Percentiles rank a stretch among this genome's conserved stretches.
Conservation (phyloP, 53 echinoderm and acorn worm species). For the Apostichopus leukothele region DNA sequence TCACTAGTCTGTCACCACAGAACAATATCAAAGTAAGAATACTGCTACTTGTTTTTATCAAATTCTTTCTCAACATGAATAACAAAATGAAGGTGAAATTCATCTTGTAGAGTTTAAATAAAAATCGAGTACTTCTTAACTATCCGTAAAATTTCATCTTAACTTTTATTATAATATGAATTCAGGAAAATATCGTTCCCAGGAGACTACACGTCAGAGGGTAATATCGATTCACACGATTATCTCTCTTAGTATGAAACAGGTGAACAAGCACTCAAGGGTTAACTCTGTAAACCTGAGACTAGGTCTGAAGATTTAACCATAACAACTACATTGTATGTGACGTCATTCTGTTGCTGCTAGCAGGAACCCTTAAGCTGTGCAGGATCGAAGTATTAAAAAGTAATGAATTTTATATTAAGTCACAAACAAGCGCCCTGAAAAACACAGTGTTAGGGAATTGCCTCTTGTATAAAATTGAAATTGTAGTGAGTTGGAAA, state of each 20-base stretch:
- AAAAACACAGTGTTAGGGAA: too few relatives aligned
- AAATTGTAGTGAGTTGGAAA: too few relatives aligned
- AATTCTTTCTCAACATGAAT: too few relatives aligned
- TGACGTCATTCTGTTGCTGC: conserved; percentile 3
- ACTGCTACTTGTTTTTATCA: too few relatives aligned
- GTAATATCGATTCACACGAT: conserved; percentile 12
- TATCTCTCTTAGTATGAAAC: conserved; percentile 23
- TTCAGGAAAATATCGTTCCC: neutral
- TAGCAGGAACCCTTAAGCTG: neutral
- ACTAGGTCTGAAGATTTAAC: neutral
- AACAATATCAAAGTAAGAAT: too few relatives aligned
- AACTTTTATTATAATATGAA: neutral
- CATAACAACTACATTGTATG: neutral
- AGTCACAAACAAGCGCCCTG: too few relatives aligned
- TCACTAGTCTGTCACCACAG: too few relatives aligned
- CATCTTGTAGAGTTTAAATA: too few relatives aligned
- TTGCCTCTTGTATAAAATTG: too few relatives aligned
- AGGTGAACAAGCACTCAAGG: conserved; percentile 31
- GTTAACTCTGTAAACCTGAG: neutral
- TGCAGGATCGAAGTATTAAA: too few relatives aligned
- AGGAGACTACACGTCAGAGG: neutral
- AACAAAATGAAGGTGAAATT: too few relatives aligned
- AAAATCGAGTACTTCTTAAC: neutral
- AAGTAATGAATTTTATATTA: too few relatives aligned
- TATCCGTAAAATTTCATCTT: neutral